phyloP scores from a whole-genome alignment of 2,797 vertebrate species.

The Pseudochaenichthys georgianus region DNA sequence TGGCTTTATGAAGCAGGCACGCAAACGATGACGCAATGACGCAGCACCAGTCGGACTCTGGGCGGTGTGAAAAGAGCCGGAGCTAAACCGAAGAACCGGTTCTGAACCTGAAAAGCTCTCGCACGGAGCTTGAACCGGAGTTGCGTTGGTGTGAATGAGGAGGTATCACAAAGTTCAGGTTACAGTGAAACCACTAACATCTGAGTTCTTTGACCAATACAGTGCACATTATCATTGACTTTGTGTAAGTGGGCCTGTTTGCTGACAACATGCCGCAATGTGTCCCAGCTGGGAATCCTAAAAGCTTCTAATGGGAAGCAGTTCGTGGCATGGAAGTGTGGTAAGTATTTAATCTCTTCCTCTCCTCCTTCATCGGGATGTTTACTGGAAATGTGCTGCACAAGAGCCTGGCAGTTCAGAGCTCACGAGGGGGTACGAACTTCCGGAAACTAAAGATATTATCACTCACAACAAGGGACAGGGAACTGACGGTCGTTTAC shows the following conservation, averaged over 20 bases:
- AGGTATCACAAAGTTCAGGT: too few species aligned
- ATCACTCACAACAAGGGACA: background rate
- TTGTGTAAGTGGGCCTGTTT: background rate
- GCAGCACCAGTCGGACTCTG: too few species aligned
- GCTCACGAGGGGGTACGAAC: constrained; percentile 38
- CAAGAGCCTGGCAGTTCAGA: constrained; percentile 66
- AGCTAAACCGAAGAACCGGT: too few species aligned
- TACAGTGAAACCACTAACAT: background rate
- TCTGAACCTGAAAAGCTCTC: too few species aligned
- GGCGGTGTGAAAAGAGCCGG: too few species aligned
- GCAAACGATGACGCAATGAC: too few species aligned
- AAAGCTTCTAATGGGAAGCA: constrained; percentile 41
- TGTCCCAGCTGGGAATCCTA: background rate
- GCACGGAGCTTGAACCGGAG: too few species aligned
- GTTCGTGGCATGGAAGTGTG: constrained; percentile 54
- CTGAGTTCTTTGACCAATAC: background rate
- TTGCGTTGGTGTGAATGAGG: too few species aligned
- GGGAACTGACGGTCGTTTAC: constrained; percentile 6
- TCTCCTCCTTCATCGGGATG: constrained; percentile 34
- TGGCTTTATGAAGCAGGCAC: too few species aligned
- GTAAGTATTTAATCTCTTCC: constrained; percentile 57
- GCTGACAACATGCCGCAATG: constrained; percentile 4
- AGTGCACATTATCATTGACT: background rate
- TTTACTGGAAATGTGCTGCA: constrained; percentile 72
- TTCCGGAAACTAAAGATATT: constrained; percentile 42